phyloP scores from a whole-genome alignment of 2,888 invertebrate genomes.

The Unio pictorum region DNA sequence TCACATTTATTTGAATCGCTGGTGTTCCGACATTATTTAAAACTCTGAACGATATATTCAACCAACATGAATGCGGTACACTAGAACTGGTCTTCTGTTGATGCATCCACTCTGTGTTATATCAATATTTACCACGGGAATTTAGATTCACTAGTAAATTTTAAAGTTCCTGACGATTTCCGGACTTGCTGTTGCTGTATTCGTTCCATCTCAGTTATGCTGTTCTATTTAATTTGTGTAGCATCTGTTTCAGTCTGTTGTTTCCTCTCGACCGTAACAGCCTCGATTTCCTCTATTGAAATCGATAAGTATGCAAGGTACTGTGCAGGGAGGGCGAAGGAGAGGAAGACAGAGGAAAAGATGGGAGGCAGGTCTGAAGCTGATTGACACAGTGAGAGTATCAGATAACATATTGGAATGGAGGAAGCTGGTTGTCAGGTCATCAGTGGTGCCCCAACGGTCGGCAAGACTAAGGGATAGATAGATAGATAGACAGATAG shows the following conservation, averaged over 20 bases:
- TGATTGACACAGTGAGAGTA: too few relatives aligned
- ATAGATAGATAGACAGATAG: too few relatives aligned
- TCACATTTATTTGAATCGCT: conserved; percentile 77
- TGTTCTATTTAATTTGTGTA: conserved; percentile 25
- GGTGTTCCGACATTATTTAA: conserved; percentile 39
- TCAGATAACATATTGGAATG: too few relatives aligned
- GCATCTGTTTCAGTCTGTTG: conserved; percentile 18
- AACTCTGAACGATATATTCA: conserved; percentile 49
- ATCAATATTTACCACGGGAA: conserved; percentile 15
- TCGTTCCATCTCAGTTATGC: conserved; percentile 24
- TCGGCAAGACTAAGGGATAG: too few relatives aligned
- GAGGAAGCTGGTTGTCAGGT: too few relatives aligned
- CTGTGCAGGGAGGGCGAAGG: too few relatives aligned
- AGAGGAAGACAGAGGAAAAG: too few relatives aligned
- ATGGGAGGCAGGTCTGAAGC: too few relatives aligned
- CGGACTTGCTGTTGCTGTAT: conserved; percentile 8
- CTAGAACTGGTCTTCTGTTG: conserved; percentile 53
- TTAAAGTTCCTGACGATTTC: conserved; percentile 32
- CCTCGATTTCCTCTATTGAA: conserved; percentile 66
- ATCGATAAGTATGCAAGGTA: conserved; percentile 8
- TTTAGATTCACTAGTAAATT: conserved; percentile 36
- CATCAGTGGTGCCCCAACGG: too few relatives aligned
- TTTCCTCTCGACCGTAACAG: conserved; percentile 51
- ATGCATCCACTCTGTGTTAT: conserved; percentile 38
- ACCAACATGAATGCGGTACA: conserved; percentile 43